Evolutionary conservation across 2,113 vertebrate genomes (phyloP).

Genomic region (Calidris pygmaea): DNA sequence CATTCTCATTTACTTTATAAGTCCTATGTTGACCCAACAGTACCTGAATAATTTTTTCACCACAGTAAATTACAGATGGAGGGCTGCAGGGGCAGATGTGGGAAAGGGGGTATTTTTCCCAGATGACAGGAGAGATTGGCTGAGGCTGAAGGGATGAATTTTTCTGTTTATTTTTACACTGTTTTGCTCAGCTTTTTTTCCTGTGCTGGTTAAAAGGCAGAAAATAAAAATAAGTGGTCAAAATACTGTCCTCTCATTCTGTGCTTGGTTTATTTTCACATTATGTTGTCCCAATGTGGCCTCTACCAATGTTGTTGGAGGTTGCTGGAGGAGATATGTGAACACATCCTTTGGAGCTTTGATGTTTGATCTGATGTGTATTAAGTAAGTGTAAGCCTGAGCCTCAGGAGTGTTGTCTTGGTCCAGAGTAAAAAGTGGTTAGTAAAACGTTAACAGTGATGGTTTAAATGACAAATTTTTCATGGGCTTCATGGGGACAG

Average conservation of each 20-base stretch:
- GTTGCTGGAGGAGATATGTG: neutral
- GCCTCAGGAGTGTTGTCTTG: neutral
- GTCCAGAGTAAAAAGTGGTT: neutral
- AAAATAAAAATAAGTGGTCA: neutral
- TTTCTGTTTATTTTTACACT: neutral
- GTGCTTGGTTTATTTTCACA: neutral
- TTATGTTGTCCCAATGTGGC: neutral
- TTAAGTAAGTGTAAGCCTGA: neutral
- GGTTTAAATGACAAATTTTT: neutral
- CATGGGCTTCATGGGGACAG: neutral
- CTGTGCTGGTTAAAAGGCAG: neutral
- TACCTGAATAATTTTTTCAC: constrained; percentile 18
- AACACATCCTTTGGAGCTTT: neutral
- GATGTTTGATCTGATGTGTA: neutral
- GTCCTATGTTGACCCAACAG: constrained; percentile 24
- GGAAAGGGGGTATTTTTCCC: neutral
- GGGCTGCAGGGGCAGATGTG: neutral
- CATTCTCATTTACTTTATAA: constrained; percentile 29
- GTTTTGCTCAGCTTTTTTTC: neutral
- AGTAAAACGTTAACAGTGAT: neutral
- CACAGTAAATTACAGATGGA: neutral
- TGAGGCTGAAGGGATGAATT: neutral
- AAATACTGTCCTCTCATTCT: neutral
- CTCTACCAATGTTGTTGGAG: neutral
- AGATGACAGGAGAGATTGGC: neutral